Conservation (phyloP, 2,113 vertebrate species). For the Ondatra zibethicus region DNA sequence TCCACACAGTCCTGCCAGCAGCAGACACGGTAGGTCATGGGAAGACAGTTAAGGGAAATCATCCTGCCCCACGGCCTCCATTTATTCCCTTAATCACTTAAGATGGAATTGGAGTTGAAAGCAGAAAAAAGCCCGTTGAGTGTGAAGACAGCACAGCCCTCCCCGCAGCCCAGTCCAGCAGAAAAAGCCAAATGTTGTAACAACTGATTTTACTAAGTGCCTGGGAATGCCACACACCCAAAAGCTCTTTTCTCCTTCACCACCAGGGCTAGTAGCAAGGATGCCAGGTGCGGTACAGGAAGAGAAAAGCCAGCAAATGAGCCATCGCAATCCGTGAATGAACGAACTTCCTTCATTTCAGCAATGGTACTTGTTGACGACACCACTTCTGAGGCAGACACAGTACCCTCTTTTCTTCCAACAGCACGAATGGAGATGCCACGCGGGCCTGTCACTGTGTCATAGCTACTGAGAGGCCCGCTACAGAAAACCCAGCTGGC, state of each 20-base stretch:
- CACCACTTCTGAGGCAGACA: background rate
- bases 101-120: background rate
- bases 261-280: background rate
- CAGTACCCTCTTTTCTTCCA: background rate
- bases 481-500: background rate
- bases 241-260: background rate
- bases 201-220: background rate
- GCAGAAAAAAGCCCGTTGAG: background rate
- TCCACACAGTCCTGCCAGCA: constrained; percentile 62
- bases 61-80: background rate
- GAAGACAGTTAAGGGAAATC: constrained; percentile 23
- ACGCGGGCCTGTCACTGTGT: background rate
- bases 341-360: background rate
- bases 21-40: constrained; percentile 38
- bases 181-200: background rate
- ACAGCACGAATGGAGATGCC: background rate
- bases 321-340: background rate
- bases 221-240: background rate
- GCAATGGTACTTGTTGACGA: background rate
- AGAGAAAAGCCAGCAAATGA: background rate
- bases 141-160: background rate
- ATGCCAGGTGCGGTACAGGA: background rate
- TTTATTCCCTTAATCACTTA: background rate
- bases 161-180: background rate
- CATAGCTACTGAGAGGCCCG: background rate